phyloP scores from a whole-genome alignment of 1,140 invertebrate species.

The Littorina saxatilis region DNA sequence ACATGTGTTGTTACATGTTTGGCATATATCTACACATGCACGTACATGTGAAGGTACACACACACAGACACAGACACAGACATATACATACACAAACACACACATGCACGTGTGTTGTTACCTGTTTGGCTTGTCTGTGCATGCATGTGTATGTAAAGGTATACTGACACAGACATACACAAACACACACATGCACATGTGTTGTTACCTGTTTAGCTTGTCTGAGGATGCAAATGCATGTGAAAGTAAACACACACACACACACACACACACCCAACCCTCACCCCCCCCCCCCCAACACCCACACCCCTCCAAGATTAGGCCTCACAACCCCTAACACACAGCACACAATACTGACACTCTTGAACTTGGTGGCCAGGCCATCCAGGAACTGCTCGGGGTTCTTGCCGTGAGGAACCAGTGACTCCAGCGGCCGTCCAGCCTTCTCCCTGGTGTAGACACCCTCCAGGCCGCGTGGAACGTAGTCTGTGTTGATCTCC shows the following conservation, averaged over 20 bases:
- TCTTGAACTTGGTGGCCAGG: slow-evolving; percentile 63
- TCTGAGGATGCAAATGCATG: no score
- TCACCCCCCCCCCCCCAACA: background rate
- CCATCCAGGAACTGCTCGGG: slow-evolving; percentile 59
- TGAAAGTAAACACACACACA: background rate
- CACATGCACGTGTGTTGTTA: background rate
- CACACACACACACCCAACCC: background rate
- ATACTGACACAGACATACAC: background rate
- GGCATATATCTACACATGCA: background rate
- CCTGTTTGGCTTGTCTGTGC: background rate
- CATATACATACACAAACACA: background rate
- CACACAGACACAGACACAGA: no score
- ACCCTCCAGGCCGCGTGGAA: slow-evolving; percentile 58
- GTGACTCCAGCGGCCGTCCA: slow-evolving; percentile 52
- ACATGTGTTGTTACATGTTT: background rate
- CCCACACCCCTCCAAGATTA: background rate
- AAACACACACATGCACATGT: background rate
- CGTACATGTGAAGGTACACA: background rate
- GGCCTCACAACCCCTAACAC: no score
- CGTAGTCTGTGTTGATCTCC: slow-evolving; percentile 63
- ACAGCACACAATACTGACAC: slow-evolving; percentile 57
- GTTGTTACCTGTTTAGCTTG: no score
- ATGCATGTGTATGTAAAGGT: background rate
- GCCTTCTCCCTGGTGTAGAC: slow-evolving; percentile 53
- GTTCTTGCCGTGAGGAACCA: slow-evolving; percentile 62